These are phyloP conservation scores for Aspidoscelis tigris DNA, from an alignment of 2,113 vertebrate species.

Conservation along the genomic window DNA sequence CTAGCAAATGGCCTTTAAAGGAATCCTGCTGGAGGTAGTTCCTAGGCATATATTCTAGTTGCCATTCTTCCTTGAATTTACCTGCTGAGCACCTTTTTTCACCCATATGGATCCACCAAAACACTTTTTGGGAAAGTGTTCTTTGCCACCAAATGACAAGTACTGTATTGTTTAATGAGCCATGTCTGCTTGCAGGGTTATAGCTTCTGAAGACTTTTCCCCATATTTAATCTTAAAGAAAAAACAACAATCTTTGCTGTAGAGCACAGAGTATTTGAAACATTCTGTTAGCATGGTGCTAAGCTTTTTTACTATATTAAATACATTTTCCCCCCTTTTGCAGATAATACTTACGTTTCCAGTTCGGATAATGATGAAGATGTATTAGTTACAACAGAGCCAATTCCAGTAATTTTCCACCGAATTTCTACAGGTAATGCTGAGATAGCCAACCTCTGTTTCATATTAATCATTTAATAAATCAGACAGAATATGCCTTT, in stretches of 20 bases:
- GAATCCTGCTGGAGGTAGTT: no score
- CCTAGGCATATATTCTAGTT: no score
- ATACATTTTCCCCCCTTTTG: slow-evolving; percentile 31
- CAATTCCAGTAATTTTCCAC: slow-evolving; percentile 91
- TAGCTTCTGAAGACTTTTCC: not conserved
- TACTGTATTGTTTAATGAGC: no score
- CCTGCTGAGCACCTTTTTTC: no score
- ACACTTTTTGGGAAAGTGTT: no score
- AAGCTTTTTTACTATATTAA: not conserved
- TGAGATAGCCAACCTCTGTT: not conserved
- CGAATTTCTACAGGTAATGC: slow-evolving; percentile 87
- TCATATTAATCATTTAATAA: slow-evolving; percentile 2
- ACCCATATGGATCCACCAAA: no score
- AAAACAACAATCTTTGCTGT: not conserved
- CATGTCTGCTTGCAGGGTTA: not conserved
- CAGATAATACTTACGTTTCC: slow-evolving; percentile 92
- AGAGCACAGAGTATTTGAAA: not conserved
- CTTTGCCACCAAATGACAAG: no score
- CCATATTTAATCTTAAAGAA: not conserved
- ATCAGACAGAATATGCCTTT: not conserved
- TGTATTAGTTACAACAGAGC: slow-evolving; percentile 89
- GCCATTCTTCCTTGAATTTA: no score
- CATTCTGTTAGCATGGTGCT: not conserved
- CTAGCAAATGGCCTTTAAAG: no score
- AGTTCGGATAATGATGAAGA: slow-evolving; percentile 92